Evolutionary conservation across 2,888 invertebrate genomes (phyloP).

Genomic region (Aplocera efformata): DNA sequence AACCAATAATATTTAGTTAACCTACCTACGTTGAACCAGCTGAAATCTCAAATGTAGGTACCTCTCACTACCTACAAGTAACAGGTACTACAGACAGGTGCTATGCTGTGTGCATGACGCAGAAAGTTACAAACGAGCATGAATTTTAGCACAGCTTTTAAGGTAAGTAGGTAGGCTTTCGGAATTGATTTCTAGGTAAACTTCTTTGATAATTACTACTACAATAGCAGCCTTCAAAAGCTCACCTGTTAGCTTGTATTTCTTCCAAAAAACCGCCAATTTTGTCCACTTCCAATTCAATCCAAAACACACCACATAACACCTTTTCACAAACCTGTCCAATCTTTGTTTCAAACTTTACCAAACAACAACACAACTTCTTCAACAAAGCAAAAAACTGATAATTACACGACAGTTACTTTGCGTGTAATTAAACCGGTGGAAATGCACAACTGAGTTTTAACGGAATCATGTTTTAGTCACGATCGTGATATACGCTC

Average conservation of each 20-base stretch:
- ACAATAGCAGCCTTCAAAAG: not conserved
- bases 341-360: conserved; percentile 30
- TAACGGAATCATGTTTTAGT: conserved; percentile 43
- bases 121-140: too few relatives aligned
- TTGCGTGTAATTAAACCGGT: conserved; percentile 30
- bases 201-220: too few relatives aligned
- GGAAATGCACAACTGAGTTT: conserved; percentile 34
- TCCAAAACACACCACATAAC: conserved; percentile 47
- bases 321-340: conserved; percentile 16
- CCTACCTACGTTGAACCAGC: too few relatives aligned
- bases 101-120: too few relatives aligned
- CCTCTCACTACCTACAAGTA: too few relatives aligned
- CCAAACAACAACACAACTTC: conserved; percentile 24
- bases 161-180: too few relatives aligned
- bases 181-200: too few relatives aligned
- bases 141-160: too few relatives aligned
- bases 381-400: conserved; percentile 12
- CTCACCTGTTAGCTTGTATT: conserved; percentile 9
- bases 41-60: too few relatives aligned
- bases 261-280: not conserved
- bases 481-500: conserved; percentile 46
- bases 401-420: conserved; percentile 26
- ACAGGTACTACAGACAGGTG: too few relatives aligned
- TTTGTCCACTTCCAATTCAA: conserved; percentile 42
- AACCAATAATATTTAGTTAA: too few relatives aligned